Evolutionary conservation across 2,113 vertebrate species (phyloP), one percentile per base, ranked within the genome.

Genomic region (Seriola dumerili): DNA sequence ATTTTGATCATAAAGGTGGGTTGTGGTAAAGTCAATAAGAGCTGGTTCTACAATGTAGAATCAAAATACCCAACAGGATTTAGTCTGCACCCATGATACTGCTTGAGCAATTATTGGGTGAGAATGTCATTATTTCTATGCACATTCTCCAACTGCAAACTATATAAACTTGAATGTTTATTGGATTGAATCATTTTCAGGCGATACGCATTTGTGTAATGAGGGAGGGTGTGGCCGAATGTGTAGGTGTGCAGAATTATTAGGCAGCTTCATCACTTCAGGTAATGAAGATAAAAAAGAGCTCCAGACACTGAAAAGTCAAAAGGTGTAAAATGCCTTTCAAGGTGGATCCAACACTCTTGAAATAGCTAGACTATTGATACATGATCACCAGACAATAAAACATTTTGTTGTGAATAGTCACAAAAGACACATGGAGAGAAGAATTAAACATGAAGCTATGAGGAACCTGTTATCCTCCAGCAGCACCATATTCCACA

Each of bases 1-100:
- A 87, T 78, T 69, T 5, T 78, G 42, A 59, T 82, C 72, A 79
- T 84, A 74, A 84, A 86, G 71, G 54, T 70, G 76, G n/a, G 52
- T 80, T 59, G 36, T 76, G 72, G 38, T 82, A 1, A 88, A 54
- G 72, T 77, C 69, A 50, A 12, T 6, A 78, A 34, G 42, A 87
- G 54, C 67, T 69, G 66, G 69, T 44, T 66, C 25, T 2, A n/a
- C 21, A 40, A 10, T 44, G 19, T 70, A 50, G 57, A 85, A 86
- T 78, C 11, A 46, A 48, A 68, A 40, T 14, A 44, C 38, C 40
- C 32, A 1, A 16, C 8, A 80, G 11, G 34, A 80, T 52, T 66
- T 42, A 19, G 23, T 4, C 23, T 9, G 5, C 13, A 36, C n/a
- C 29, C 13, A 25, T 48, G 64, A 76, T 17, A 38, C 59, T 62